Evolutionary conservation across 1,140 invertebrate genomes (phyloP).

Genomic region (Proctacanthus coquilletti): DNA sequence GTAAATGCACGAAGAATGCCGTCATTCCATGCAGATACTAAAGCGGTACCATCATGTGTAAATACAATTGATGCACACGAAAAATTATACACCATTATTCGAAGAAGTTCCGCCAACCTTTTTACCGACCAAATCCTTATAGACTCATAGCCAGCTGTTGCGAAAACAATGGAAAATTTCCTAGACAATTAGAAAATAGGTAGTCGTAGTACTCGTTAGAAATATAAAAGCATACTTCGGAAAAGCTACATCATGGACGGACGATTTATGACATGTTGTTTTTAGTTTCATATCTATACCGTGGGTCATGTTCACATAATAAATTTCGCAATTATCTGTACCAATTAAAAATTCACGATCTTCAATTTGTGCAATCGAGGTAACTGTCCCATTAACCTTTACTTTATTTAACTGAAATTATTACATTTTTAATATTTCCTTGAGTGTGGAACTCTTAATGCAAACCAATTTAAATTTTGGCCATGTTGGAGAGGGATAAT

Average conservation of each 20-base stretch:
- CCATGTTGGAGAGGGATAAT: conserved; percentile 35
- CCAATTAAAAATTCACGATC: conserved; percentile 47
- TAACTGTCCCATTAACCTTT: conserved; percentile 43
- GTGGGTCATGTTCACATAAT: conserved; percentile 48
- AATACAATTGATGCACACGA: conserved; percentile 64
- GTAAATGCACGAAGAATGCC: conserved; percentile 73
- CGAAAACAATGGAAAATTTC: conserved; percentile 66
- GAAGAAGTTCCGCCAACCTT: conserved; percentile 59
- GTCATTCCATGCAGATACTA: conserved; percentile 76
- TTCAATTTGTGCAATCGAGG: conserved; percentile 43
- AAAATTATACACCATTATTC: conserved; percentile 74
- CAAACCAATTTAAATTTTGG: conserved; percentile 43
- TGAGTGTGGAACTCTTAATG: conserved; percentile 15
- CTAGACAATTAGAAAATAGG: too few species aligned
- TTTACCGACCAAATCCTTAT: conserved; percentile 70
- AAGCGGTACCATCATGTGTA: conserved; percentile 57
- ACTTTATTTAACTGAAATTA: conserved; percentile 37
- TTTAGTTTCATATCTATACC: conserved; percentile 53
- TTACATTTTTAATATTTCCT: conserved; percentile 1
- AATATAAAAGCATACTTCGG: conserved; percentile 51
- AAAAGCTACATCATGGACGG: conserved; percentile 70
- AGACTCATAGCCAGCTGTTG: conserved; percentile 66
- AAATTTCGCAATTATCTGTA: conserved; percentile 67
- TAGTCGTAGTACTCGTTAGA: too few species aligned
- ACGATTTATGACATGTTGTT: conserved; percentile 63